Percentiles rank a stretch among this genome's conserved stretches.
Evolutionary conservation across 1,140 invertebrate species (phyloP).

Genomic region (Octopus sinensis): DNA sequence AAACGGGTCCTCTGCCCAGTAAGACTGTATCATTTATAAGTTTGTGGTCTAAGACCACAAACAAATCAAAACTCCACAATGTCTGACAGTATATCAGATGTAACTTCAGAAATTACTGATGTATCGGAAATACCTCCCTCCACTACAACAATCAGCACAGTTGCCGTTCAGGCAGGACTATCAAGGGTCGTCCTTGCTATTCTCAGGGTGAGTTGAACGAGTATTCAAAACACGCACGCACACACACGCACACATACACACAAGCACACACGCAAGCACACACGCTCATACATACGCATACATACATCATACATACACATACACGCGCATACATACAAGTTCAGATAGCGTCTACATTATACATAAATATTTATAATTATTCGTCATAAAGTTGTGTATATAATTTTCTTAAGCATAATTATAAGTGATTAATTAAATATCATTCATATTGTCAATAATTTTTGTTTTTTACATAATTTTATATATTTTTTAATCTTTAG

Average conservation of each 20-base stretch:
- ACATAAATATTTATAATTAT: no score
- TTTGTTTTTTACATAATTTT: no score
- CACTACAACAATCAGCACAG: slow-evolving; percentile 84
- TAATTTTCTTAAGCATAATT: no score
- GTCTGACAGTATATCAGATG: slow-evolving; percentile 42
- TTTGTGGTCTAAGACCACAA: slow-evolving; percentile 12
- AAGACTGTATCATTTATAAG: slow-evolving; percentile 11
- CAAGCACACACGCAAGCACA: not conserved
- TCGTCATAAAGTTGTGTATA: no score
- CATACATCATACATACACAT: not conserved
- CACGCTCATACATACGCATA: not conserved
- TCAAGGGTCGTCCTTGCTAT: slow-evolving; percentile 85
- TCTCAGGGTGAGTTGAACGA: slow-evolving; percentile 72
- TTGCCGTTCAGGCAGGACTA: slow-evolving; percentile 82
- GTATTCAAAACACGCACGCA: not conserved
- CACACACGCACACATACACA: not conserved
- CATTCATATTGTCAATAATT: no score
- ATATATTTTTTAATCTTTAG: no score
- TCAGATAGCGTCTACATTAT: not conserved
- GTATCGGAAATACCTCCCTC: slow-evolving; percentile 49
- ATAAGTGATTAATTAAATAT: no score
- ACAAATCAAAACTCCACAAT: slow-evolving; percentile 15
- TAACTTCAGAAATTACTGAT: slow-evolving; percentile 42
- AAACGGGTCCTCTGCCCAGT: slow-evolving; percentile 19
- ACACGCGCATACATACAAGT: not conserved